Evolutionary conservation across 1,140 invertebrate genomes (phyloP).

Genomic region (Drosophila quadrilineata): DNA sequence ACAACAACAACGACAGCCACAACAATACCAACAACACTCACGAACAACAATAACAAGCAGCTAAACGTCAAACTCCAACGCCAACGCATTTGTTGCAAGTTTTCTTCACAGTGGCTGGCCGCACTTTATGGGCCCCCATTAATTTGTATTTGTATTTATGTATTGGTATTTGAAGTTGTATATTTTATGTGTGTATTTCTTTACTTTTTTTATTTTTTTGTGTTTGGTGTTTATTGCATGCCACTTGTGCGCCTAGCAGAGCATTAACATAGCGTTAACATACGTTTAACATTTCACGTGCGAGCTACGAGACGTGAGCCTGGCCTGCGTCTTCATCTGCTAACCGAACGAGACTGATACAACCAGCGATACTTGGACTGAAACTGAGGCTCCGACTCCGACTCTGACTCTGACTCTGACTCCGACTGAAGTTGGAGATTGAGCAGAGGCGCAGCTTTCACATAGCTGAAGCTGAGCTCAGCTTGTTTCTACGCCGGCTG

Average conservation of each 20-base stretch:
- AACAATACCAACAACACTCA: slow-evolving; percentile 23
- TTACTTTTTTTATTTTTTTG: background rate
- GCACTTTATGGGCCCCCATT: slow-evolving; percentile 36
- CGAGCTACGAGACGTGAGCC: slow-evolving; percentile 13
- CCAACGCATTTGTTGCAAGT: slow-evolving; percentile 46
- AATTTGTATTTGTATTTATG: slow-evolving; percentile 35
- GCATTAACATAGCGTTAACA: slow-evolving; percentile 46
- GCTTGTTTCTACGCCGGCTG: slow-evolving; percentile 24
- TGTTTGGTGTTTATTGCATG: slow-evolving; percentile 28
- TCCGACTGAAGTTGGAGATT: slow-evolving; percentile 29
- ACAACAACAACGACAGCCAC: slow-evolving; percentile 34
- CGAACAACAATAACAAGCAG: slow-evolving; percentile 18
- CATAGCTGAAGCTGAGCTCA: slow-evolving; percentile 14
- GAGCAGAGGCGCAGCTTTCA: slow-evolving; percentile 6
- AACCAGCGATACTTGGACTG: background rate
- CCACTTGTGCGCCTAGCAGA: slow-evolving; percentile 30
- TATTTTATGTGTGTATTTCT: slow-evolving; percentile 1
- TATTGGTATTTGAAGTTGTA: slow-evolving; percentile 1
- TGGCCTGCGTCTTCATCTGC: slow-evolving; percentile 60
- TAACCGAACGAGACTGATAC: slow-evolving; percentile 64
- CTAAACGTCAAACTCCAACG: no score
- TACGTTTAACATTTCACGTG: slow-evolving; percentile 38
- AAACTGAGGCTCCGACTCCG: background rate
- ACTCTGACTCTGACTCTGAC: slow-evolving; percentile 65
- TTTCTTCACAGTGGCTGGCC: slow-evolving; percentile 43